Evolutionary conservation across 2,888 invertebrate genomes (phyloP).

Genomic region (Drosophila barbarae): DNA sequence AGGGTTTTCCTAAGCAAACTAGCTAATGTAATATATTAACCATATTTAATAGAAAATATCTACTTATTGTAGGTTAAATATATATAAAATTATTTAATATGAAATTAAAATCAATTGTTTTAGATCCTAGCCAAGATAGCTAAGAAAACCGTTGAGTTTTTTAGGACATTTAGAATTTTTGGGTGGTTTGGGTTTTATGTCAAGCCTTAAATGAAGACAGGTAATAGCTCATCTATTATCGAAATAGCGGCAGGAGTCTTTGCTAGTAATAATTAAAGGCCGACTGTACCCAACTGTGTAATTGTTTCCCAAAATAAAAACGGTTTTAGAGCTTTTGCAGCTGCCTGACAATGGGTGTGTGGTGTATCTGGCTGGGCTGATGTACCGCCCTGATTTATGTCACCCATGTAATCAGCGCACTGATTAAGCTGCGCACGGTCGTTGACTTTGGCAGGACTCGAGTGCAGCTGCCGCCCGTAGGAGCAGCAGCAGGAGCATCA

Average conservation of each 20-base stretch:
- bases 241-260: background rate
- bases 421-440: slow-evolving; percentile 71
- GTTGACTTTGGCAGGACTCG: slow-evolving; percentile 56
- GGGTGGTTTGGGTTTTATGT: no score
- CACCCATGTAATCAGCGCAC: slow-evolving; percentile 67
- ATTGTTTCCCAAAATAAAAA: slow-evolving; percentile 33
- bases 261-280: background rate
- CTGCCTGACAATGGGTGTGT: slow-evolving; percentile 20
- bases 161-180: background rate
- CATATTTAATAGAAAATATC: background rate
- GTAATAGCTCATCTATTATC: background rate
- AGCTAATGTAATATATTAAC: no score
- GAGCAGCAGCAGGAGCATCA: slow-evolving; percentile 44
- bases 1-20: background rate
- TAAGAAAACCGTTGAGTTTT: background rate
- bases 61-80: background rate
- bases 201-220: background rate
- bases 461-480: slow-evolving; percentile 54
- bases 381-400: slow-evolving; percentile 65
- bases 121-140: no score
- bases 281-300: slow-evolving; percentile 55
- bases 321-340: slow-evolving; percentile 33
- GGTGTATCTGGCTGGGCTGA: slow-evolving; percentile 10
- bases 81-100: background rate
- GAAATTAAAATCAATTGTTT: fast-evolving